Percentiles rank a stretch among this genome's conserved stretches.
These are phyloP conservation scores for Enteromius paludinosus DNA, from an alignment of 2,797 vertebrate genomes.

Conservation along the genomic window DNA sequence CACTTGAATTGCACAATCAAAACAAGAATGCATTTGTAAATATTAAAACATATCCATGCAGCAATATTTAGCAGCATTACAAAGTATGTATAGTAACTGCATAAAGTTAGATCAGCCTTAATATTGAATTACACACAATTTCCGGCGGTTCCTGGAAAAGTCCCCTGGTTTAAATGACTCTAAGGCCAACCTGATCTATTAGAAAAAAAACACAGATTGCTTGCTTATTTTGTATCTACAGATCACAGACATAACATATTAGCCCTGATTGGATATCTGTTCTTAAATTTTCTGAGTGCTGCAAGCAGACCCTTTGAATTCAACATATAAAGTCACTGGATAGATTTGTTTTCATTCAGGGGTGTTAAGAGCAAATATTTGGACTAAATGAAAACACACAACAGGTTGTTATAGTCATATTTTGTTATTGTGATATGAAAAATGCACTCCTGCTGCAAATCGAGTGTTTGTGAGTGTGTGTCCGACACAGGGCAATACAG, in stretches of 20 bases:
- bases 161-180: not conserved
- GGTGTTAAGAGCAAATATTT: not conserved
- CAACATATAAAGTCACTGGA: not conserved
- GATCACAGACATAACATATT: not conserved
- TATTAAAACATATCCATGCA: not conserved
- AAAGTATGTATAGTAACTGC: not conserved
- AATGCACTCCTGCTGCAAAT: not conserved
- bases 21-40: not conserved
- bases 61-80: not conserved
- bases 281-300: not conserved
- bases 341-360: not conserved
- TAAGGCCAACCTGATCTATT: not conserved
- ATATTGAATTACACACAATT: not conserved
- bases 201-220: not conserved
- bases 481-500: constrained; percentile 45
- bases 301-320: not conserved
- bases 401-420: not conserved
- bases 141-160: not conserved
- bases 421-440: not conserved
- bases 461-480: not conserved
- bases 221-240: not conserved
- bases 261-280: not conserved
- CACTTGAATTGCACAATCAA: not conserved
- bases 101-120: not conserved
- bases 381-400: not conserved